Evolutionary conservation across 2,797 vertebrate genomes (phyloP).

Genomic region (Arrhamphus sclerolepis): DNA sequence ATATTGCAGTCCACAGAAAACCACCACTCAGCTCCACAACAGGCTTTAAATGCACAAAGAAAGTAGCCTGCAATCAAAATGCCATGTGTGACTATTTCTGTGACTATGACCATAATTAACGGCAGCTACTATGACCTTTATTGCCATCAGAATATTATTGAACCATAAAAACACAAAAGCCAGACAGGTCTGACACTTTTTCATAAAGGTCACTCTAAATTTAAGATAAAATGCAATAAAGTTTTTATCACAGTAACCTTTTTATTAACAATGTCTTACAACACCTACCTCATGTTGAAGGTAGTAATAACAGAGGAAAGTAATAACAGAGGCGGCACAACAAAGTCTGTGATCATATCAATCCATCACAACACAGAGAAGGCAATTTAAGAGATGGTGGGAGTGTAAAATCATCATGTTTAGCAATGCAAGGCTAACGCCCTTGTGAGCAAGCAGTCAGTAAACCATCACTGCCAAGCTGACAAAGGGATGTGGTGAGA

Average conservation of each 20-base stretch:
- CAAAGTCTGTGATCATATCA: constrained; percentile 9
- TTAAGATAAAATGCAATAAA: constrained; percentile 1
- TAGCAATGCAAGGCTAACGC: constrained; percentile 5
- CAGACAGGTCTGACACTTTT: constrained; percentile 21
- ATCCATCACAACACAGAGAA: constrained; percentile 18
- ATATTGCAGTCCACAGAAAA: not conserved
- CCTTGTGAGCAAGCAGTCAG: constrained; percentile 30
- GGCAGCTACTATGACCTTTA: constrained; percentile 45
- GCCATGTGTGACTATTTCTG: constrained; percentile 17
- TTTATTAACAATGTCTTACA: constrained; percentile 51
- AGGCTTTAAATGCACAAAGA: not conserved
- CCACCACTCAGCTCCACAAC: not conserved
- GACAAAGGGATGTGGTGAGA: constrained; percentile 56
- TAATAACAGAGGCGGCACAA: constrained; percentile 34
- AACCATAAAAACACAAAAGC: constrained; percentile 22
- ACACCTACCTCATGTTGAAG: constrained; percentile 18
- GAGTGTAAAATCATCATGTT: constrained; percentile 44
- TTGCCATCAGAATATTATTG: constrained; percentile 13
- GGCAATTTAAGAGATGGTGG: constrained; percentile 29
- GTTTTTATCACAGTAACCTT: constrained; percentile 47
- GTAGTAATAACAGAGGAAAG: constrained; percentile 28
- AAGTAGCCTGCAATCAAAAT: constrained; percentile 8
- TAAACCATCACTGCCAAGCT: constrained; percentile 41
- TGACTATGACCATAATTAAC: constrained; percentile 10
- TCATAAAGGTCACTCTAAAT: constrained; percentile 33